phyloP scores from a whole-genome alignment of 2,888 invertebrate genomes.

The Lithophane leautieri region DNA sequence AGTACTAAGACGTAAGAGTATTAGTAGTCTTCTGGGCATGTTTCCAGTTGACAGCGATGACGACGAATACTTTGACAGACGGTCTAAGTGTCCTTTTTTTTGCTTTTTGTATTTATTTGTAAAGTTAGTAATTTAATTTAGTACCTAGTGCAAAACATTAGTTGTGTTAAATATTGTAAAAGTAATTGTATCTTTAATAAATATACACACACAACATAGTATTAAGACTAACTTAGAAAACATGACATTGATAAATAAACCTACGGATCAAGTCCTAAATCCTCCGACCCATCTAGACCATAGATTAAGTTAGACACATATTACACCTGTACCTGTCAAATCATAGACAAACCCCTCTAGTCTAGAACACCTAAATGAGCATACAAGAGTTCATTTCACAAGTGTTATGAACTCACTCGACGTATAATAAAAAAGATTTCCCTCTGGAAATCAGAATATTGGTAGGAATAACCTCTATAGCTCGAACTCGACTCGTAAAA shows the following conservation, averaged over 20 bases:
- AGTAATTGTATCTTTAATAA: too few relatives aligned
- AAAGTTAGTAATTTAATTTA: too few relatives aligned
- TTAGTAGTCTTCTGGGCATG: too few relatives aligned
- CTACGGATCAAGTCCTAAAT: neutral
- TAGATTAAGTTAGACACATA: neutral
- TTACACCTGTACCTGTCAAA: neutral
- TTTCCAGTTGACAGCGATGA: too few relatives aligned
- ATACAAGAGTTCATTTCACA: conserved; percentile 28
- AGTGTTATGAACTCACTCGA: conserved; percentile 47
- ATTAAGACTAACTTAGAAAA: neutral
- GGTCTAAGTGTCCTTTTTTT: too few relatives aligned
- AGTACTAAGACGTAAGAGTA: neutral
- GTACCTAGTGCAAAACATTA: too few relatives aligned
- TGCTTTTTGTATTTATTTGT: too few relatives aligned
- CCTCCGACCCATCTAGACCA: neutral
- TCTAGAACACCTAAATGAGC: conserved; percentile 28
- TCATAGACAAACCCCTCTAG: conserved; percentile 1
- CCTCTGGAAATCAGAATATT: conserved; percentile 60
- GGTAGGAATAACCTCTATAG: conserved; percentile 26
- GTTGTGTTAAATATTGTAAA: too few relatives aligned
- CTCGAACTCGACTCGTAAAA: conserved; percentile 43
- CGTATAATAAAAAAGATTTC: conserved; percentile 58
- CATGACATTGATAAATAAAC: neutral
- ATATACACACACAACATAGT: neutral
- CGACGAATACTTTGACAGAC: too few relatives aligned